A percentile compares a stretch with the other conserved stretches of the same genome.
Evolutionary conservation across 1,140 invertebrate genomes (phyloP).

Genomic region (Ridgeia piscesae): DNA sequence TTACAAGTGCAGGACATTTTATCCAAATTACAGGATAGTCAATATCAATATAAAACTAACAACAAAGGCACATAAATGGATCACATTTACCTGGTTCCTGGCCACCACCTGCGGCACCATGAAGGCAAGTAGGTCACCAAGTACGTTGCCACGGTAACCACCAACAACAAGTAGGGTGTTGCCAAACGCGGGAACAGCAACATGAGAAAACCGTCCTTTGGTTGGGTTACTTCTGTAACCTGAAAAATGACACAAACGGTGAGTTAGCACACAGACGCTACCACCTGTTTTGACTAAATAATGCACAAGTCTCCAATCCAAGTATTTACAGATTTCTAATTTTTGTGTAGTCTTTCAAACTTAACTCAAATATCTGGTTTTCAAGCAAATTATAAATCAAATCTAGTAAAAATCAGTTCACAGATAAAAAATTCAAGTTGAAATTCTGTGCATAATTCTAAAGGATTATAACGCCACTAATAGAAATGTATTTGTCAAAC

Average conservation of each 20-base stretch:
- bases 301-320: too few relatives aligned
- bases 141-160: conserved; percentile 90
- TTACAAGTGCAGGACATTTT: not conserved
- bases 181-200: conserved; percentile 74
- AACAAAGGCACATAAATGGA: not conserved
- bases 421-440: too few relatives aligned
- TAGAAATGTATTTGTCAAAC: too few relatives aligned
- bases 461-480: too few relatives aligned
- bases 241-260: not conserved
- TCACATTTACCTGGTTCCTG: conserved; percentile 37
- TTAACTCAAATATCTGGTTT: too few relatives aligned
- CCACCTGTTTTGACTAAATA: too few relatives aligned
- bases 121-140: conserved; percentile 61
- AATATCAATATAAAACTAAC: conserved; percentile 7
- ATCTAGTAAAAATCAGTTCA: too few relatives aligned
- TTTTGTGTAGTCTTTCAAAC: too few relatives aligned
- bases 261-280: not conserved
- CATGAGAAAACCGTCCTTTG: conserved; percentile 86
- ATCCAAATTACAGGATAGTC: not conserved
- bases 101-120: conserved; percentile 60
- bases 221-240: conserved; percentile 40
- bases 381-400: too few relatives aligned
- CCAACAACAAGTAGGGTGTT: conserved; percentile 84
- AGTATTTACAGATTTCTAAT: too few relatives aligned
- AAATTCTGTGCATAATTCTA: too few relatives aligned